Evolutionary conservation across 2,888 invertebrate genomes (phyloP).

Genomic region (Platynereis dumerilii): DNA sequence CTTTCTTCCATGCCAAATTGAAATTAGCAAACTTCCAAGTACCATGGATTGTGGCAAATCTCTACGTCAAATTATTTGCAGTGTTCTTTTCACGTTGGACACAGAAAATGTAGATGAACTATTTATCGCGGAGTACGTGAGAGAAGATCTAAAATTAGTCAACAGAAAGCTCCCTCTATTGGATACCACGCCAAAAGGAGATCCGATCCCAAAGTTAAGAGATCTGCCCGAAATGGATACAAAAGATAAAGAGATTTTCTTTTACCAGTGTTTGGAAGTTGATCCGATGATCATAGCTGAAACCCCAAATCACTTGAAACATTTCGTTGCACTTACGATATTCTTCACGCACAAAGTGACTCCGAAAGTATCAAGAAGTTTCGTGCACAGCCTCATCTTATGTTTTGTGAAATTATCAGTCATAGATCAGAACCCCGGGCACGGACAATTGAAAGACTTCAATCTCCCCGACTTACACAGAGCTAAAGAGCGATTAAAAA

Average conservation of each 20-base stretch:
- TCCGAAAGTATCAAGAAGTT: conserved; percentile 41
- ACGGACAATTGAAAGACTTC: too few relatives aligned
- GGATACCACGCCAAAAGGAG: not conserved
- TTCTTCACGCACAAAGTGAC: conserved; percentile 45
- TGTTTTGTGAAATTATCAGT: conserved; percentile 33
- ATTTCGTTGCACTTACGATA: conserved; percentile 30
- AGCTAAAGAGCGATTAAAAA: conserved; percentile 32
- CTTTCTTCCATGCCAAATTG: conserved; percentile 55
- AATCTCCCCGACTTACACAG: too few relatives aligned
- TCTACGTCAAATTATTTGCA: conserved; percentile 53
- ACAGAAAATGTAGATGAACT: not conserved
- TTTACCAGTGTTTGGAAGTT: conserved; percentile 10
- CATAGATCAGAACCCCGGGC: conserved; percentile 18
- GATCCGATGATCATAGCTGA: conserved; percentile 29
- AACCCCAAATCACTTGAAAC: conserved; percentile 16
- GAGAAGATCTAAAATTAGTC: conserved; percentile 40
- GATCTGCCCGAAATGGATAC: conserved; percentile 9
- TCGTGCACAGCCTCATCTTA: conserved; percentile 39
- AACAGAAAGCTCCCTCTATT: conserved; percentile 10
- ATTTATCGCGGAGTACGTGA: conserved; percentile 44
- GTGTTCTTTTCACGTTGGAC: conserved; percentile 46
- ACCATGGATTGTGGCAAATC: conserved; percentile 46
- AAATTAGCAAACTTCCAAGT: conserved; percentile 43
- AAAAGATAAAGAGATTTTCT: not conserved
- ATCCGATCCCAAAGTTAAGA: conserved; percentile 10